Base-by-base conservation (phyloP, 2,113 vertebrate species). In the Cynocephalus volans region DNA sequence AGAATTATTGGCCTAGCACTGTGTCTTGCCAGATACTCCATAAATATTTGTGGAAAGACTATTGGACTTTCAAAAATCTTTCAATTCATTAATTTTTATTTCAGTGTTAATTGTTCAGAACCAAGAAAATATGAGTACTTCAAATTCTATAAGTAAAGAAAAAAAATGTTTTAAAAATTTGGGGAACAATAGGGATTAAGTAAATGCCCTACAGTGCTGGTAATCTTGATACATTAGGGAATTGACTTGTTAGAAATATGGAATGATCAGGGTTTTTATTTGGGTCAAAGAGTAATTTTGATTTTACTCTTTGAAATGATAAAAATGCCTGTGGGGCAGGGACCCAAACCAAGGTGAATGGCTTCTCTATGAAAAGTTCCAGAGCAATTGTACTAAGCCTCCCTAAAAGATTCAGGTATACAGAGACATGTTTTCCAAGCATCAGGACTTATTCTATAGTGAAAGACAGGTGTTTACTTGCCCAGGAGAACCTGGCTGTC, bases 241-340 rank as follows among this genome's bases (percentile, higher is more conserved):
- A 50, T 8, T 64, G 18, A 88, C 62, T 90, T 84, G 41, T 5
- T 67, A 77, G 83, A 90, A 94, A 75, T 52, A 91, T 7, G 13
- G 21, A 69, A 7, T 76, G n/a, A 36, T 77, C 72, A 1, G 91
- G 69, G 5, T 33, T 76, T 98, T 87, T 52, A 81, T 86, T 33
- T 60, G 26, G 90, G 8, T 95, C 76, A 83, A 90, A 97, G 67
- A 58, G 0, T 12, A 73, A 17, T 76, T 93, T 93, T 87, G 92
- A 93, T 64, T 33, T 3, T 83, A 67, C 56, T 36, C 3, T 81
- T 58, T 90, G 75, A 64, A 90, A 70, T 69, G 50, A 87, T 41
- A 36, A 52, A 52, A 87, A 65, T 8, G 1, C 17, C 54, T 93
- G 24, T 0, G 1, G 80, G 23, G 8, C 75, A 50, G 41, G 12